Percentiles rank a stretch among this genome's conserved stretches.
phyloP scores from a whole-genome alignment of 1,140 invertebrate genomes.

The Oryzaephilus surinamensis region DNA sequence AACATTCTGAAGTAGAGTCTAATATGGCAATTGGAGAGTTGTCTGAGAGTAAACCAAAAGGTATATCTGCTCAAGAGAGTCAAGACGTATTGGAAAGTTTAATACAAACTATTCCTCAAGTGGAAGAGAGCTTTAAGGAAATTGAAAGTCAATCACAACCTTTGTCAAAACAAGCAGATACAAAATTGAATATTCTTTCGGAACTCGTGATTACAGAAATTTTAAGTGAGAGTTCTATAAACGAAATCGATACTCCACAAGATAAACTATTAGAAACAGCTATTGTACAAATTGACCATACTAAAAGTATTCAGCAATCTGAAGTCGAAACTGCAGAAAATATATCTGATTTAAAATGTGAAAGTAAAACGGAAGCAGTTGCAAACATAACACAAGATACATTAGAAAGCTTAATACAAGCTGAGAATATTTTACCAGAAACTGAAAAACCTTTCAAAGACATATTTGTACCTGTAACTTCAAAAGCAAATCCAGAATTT shows the following conservation, averaged over 20 bases:
- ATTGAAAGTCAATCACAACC: conserved; percentile 5
- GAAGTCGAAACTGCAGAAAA: conserved; percentile 1
- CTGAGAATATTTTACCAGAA: conserved; percentile 30
- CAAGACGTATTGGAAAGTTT: conserved; percentile 36
- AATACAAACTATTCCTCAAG: conserved; percentile 29
- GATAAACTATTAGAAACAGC: no score
- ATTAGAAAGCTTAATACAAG: conserved; percentile 23
- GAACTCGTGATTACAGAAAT: no score
- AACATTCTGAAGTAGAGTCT: no score
- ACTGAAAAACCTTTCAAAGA: conserved; percentile 31
- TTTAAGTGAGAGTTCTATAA: no score
- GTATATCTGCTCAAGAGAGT: conserved; percentile 28
- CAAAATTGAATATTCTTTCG: no score
- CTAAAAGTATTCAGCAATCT: no score
- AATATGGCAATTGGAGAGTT: no score
- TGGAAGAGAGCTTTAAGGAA: conserved; percentile 15
- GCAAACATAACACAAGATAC: conserved; percentile 23
- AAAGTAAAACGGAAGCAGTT: no score
- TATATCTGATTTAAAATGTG: conserved; percentile 7
- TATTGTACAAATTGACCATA: no score
- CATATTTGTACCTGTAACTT: conserved; percentile 30
- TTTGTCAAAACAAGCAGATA: conserved; percentile 4
- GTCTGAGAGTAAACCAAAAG: conserved; percentile 11
- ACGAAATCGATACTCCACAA: no score
- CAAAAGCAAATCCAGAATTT: conserved; percentile 34